Evolutionary conservation across 2,888 invertebrate genomes (phyloP).

Genomic region (Parapristionchus giblindavisi): DNA sequence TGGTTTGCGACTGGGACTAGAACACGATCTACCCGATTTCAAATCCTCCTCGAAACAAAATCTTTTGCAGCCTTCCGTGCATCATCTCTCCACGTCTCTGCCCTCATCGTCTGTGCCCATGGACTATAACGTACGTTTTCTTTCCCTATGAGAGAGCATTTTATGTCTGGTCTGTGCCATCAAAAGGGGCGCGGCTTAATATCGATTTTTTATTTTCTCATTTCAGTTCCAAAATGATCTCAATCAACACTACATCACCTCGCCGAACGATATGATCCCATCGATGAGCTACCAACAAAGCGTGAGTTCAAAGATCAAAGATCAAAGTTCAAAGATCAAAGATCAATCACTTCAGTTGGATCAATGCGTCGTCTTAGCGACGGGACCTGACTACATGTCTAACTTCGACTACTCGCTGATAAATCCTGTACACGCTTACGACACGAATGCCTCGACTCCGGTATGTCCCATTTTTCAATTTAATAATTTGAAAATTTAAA

Average conservation of each 20-base stretch:
- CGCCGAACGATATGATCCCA: conserved; percentile 54
- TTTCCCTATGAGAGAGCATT: not conserved
- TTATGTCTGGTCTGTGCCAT: not conserved
- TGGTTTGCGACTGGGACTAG: not conserved
- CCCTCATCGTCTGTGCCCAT: conserved; percentile 51
- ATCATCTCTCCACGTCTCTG: conserved; percentile 51
- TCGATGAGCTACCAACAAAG: conserved; percentile 31
- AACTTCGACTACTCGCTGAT: conserved; percentile 52
- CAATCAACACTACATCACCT: conserved; percentile 53
- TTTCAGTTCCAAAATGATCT: conserved; percentile 9
- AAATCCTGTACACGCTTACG: not conserved
- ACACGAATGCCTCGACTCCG: conserved; percentile 4
- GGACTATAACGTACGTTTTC: conserved; percentile 44
- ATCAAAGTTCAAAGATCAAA: not conserved
- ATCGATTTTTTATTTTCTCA: not conserved
- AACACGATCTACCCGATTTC: too few relatives aligned
- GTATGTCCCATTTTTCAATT: not conserved
- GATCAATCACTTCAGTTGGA: conserved; percentile 45
- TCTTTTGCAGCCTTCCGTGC: conserved; percentile 58
- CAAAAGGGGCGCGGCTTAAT: not conserved
- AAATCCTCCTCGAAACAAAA: too few relatives aligned
- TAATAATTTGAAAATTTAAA: not conserved
- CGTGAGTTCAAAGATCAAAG: conserved; percentile 2
- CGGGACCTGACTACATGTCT: conserved; percentile 54
- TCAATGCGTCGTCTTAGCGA: conserved; percentile 48